Evolutionary conservation across 2,113 vertebrate genomes (phyloP).

Genomic region (Gnathochromis pfefferi): DNA sequence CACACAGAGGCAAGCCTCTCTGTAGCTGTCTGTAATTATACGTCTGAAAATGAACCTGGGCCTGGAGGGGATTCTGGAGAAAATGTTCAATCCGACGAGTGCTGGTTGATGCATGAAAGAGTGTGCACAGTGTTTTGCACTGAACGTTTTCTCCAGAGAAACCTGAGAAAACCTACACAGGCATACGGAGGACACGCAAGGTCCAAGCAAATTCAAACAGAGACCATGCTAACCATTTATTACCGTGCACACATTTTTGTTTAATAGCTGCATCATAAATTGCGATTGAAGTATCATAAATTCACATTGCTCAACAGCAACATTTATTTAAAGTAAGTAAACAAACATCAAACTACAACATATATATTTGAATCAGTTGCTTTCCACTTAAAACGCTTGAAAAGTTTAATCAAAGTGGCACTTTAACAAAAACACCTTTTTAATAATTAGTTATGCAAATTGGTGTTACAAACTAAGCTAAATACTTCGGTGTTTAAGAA

Average conservation of each 20-base stretch:
- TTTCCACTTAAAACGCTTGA: background rate
- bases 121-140: background rate
- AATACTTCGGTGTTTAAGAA: accelerated
- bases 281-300: background rate
- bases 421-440: background rate
- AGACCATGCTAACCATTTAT: background rate
- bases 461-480: background rate
- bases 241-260: background rate
- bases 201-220: background rate
- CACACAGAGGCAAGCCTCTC: background rate
- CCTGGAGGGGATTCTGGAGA: slow-evolving; percentile 18
- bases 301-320: background rate
- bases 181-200: background rate
- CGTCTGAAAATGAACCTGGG: slow-evolving; percentile 38
- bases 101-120: background rate
- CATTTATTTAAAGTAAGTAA: background rate
- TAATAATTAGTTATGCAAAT: background rate
- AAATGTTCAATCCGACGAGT: slow-evolving; percentile 15
- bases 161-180: background rate
- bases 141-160: background rate
- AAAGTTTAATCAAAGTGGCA: background rate
- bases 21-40: slow-evolving; percentile 47
- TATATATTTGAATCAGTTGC: background rate
- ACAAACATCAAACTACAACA: background rate
- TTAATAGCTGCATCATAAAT: background rate